Evolutionary conservation across 1,140 invertebrate species (phyloP), one percentile per base, ranked within the genome.

Genomic region (Heliconius eleuchia): DNA sequence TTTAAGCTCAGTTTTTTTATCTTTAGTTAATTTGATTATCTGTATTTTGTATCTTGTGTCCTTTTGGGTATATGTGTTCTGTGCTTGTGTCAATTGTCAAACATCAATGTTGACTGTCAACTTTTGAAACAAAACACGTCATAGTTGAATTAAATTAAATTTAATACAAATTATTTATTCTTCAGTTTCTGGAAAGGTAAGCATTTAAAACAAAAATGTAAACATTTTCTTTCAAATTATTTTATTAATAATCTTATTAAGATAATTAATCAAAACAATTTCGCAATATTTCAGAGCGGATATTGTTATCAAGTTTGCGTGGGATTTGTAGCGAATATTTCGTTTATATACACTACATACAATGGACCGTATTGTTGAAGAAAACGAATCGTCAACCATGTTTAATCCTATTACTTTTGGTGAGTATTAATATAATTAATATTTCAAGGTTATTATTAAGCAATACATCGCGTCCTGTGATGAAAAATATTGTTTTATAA

Each of bases 361-460:
- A 80, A 83, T 81, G 81, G 79, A 83, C 27, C 55, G 66, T 13
- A 30, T 39, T n/a, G 30, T 77, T 30, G 71, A 76, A 60, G 66
- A 80, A 55, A 77, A 80, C 55, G 50, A 80, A 52, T 18, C 39
- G 30, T 66, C 52, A 30, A 73, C 74, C 0, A 80, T 81, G 74
- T 74, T 80, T 18, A 82, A 85, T 72, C 84, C 84, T 13, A 34
- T 85, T 16, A 80, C 78, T 18, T 81, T 81, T 30, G 80, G 83
- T 83, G 71, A 81, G 83, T 78, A 8, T 66, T 66, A 30, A 66
- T 30, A 27, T 27, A 27, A 16, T 66, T 11, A 66, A 66, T 4
- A 13, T 27, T 66, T 66, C 27, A 27, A 66, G 9, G n/a, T 60
- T 66, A 66, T 46, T 46, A 46, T 0, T 46, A 46, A 46, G 42